Evolutionary conservation across 2,888 invertebrate species (phyloP), one percentile per base, ranked within the genome.

Genomic region (Linhomoeus sp.): DNA sequence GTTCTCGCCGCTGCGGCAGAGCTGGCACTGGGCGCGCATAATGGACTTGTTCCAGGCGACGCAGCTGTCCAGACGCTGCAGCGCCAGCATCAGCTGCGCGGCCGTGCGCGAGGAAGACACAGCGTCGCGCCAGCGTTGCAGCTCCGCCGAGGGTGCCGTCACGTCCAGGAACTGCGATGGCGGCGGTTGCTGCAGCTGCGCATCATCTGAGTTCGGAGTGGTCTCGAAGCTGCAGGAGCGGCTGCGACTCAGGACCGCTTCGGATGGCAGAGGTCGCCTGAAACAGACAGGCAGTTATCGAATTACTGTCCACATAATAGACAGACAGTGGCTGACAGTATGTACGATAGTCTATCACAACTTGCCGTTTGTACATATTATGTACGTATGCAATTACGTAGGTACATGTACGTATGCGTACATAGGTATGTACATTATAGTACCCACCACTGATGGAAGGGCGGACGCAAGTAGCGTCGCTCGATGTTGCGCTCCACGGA

Each of bases 31-130:
- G 1, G 90, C 92, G 76, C 90, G 88, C 90, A 94, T 90, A 64
- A 90, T 84, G 72, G 88, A 88, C 73, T 90, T 88, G 71, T 94
- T 92, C 94, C 94, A 94, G 37, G 90, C 88, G 58, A 94, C 84
- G 64, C 81, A 64, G 2, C 80, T 78, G 65, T 90, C 87, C 54
- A 94, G 71, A 58, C 84, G 81, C 61, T 84, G 81, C 49, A 87
- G 73, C 57, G 83, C 79, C 78, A 87, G 79, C 23, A 84, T 81
- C 24, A 92, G 72, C 64, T 92, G 90, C 0, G 88, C 82, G 0
- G 87, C 79, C 0, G 86, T 86, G 58, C 76, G 77, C 41, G 85
- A 80, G 44, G 80, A 76, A 1, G 76, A 71, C 0, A 90, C 80
- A 0, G 84, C 87, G 56, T 83, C 82, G 0, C 90, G 77, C 94